Conservation (phyloP, 2,797 vertebrate genomes). For the Ataeniobius toweri region DNA sequence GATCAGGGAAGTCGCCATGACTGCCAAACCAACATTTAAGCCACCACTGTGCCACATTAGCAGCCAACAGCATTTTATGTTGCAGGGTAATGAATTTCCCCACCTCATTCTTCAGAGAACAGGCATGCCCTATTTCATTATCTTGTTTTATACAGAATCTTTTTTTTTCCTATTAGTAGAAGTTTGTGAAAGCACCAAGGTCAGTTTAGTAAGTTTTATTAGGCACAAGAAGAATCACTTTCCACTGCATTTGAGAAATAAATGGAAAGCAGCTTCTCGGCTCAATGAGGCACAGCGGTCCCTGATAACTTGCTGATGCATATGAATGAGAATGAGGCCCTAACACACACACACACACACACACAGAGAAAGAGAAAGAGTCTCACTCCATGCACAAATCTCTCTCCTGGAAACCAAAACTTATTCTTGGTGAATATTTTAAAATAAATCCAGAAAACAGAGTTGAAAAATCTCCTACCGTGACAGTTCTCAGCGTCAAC, state of each 20-base stretch:
- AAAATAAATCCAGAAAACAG: constrained; percentile 25
- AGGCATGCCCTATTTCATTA: constrained; percentile 34
- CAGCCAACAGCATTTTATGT: constrained; percentile 26
- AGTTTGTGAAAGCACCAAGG: constrained; percentile 44
- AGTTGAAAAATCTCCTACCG: constrained; percentile 46
- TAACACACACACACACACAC: constrained; percentile 12
- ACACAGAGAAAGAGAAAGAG: neutral
- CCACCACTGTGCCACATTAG: constrained; percentile 27
- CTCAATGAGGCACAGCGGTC: constrained; percentile 74
- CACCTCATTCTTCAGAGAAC: neutral
- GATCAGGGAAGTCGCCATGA: neutral
- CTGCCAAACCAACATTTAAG: constrained; percentile 8
- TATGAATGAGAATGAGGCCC: constrained; percentile 67
- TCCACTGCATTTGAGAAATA: constrained; percentile 65
- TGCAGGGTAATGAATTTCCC: constrained; percentile 42
- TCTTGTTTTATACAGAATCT: constrained; percentile 25
- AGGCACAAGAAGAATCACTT: constrained; percentile 51
- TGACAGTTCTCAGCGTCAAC: constrained; percentile 13
- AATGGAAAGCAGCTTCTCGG: constrained; percentile 69
- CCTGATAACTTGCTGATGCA: constrained; percentile 76
- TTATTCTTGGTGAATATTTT: constrained; percentile 55
- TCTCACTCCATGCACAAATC: constrained; percentile 4
- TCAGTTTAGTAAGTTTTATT: constrained; percentile 59
- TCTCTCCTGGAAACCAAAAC: constrained; percentile 53
- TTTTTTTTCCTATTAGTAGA: constrained; percentile 26